Base-by-base conservation (phyloP, 2,113 vertebrate genomes). In the Nycticryphes semicollaris region DNA sequence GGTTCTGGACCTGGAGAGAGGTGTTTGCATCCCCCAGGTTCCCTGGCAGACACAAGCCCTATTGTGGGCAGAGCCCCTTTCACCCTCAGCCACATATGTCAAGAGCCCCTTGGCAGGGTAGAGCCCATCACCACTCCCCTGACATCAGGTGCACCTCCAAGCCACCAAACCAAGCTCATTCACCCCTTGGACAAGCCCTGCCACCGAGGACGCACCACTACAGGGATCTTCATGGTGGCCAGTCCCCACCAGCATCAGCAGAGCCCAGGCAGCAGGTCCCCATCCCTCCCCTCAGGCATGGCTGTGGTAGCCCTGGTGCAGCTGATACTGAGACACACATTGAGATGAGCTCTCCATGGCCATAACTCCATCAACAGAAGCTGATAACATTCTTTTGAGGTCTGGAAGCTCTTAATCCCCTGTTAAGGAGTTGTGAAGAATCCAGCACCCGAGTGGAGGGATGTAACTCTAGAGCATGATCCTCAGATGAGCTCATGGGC, bases 21-120 rank as follows among this genome's bases (percentile, higher is more conserved):
- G 22, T 37, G 30, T 27, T 84, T 0, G 0, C 8, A 62, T 5
- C 7, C 9, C 17, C 10, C 6, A 22, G 33, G 15, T 11, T 84
- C 56, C 27, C 28, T 3, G 2, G 5, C 1, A 2, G 16, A 79
- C n/a, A 57, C 0, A 1, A 64, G 23, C 39, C 14, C 1, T 0
- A 11, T 25, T 24, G 77, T 5, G 5, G 24, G 41, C 53, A 63
- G 62, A 91, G n/a, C 24, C 30, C 31, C 8, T 21, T 76, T 64
- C 4, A 2, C 24, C 35, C 45, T 24, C 51, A 53, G 69, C 19
- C n/a, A 33, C 0, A 0, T 41, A 27, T 0, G 1, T 13, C n/a
- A 53, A 28, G 24, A 80, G 28, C 5, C 33, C 24, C 56, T 45
- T 0, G 2, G 20, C 19, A 22, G 41, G 25, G 41, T 31, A 45